A percentile compares a stretch with the other conserved stretches of the same genome.
Conservation (phyloP, 2,797 vertebrate genomes). For the Tarsius wallacei region DNA sequence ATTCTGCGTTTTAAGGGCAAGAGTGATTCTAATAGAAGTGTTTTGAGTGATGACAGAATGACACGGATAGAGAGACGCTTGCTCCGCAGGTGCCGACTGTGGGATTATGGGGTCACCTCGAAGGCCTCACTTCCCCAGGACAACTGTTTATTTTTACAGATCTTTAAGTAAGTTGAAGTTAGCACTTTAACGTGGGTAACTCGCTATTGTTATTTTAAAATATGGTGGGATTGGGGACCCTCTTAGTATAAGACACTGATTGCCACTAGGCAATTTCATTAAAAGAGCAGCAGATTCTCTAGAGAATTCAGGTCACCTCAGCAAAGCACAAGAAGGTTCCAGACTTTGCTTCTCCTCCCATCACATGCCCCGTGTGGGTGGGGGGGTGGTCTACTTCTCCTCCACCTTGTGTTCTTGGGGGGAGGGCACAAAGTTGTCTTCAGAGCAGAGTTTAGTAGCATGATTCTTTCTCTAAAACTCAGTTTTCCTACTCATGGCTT, state of each 20-base stretch:
- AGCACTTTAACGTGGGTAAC: background rate
- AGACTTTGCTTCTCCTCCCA: background rate
- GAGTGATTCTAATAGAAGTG: background rate
- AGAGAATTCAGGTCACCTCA: background rate
- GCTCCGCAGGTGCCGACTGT: background rate
- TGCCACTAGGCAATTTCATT: background rate
- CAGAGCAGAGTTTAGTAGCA: background rate
- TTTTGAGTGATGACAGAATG: background rate
- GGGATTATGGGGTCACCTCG: background rate
- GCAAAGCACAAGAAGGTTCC: background rate
- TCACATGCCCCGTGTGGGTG: no score
- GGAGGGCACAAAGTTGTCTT: fast-evolving
- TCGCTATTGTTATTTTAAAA: slow-evolving; percentile 21
- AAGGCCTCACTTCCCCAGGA: background rate
- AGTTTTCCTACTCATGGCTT: background rate
- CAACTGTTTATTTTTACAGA: background rate
- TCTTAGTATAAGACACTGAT: background rate
- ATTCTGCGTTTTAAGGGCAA: background rate
- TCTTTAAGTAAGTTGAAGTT: background rate
- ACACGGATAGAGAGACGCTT: background rate
- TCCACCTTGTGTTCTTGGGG: background rate
- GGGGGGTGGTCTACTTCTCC: no score
- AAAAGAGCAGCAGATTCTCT: background rate
- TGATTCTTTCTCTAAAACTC: background rate
- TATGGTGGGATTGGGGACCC: background rate